phyloP scores from a whole-genome alignment of 1,140 invertebrate species.

The Heliconius congener region DNA sequence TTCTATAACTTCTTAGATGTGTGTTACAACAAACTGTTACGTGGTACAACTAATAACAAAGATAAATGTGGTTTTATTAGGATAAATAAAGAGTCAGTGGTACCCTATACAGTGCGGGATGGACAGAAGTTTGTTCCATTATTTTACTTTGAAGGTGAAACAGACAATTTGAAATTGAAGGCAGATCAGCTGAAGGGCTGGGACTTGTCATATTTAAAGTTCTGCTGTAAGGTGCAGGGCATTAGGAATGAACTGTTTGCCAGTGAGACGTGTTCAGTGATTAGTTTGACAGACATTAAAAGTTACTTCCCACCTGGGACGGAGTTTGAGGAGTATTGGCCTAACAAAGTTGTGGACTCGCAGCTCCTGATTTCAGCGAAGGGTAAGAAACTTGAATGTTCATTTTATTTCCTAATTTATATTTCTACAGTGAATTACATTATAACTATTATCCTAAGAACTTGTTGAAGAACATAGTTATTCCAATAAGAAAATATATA shows the following conservation, averaged over 20 bases:
- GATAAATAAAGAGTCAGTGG: conserved; percentile 96
- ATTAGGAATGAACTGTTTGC: conserved; percentile 95
- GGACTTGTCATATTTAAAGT: conserved; percentile 95
- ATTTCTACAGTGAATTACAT: background rate
- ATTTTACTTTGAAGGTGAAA: conserved; percentile 97
- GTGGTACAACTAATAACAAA: conserved; percentile 84
- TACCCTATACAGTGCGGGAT: conserved; percentile 94
- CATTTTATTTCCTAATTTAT: conserved; percentile 44
- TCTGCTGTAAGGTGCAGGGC: conserved; percentile 96
- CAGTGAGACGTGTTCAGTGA: conserved; percentile 93
- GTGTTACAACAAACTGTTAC: conserved; percentile 91
- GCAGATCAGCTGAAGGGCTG: conserved; percentile 92
- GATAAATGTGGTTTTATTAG: conserved; percentile 96
- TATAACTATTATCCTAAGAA: no score
- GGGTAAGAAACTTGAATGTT: conserved; percentile 61
- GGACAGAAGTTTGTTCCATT: conserved; percentile 93
- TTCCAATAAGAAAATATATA: no score
- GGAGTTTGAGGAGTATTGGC: conserved; percentile 95
- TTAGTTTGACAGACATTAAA: conserved; percentile 93
- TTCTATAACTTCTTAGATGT: conserved; percentile 95
- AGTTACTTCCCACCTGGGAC: conserved; percentile 94
- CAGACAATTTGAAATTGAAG: conserved; percentile 92
- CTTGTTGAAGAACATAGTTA: no score
- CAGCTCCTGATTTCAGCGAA: conserved; percentile 86
- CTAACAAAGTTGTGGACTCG: conserved; percentile 90